Evolutionary conservation across 2,113 vertebrate species (phyloP), one percentile per base, ranked within the genome.

Genomic region (Hypocryptadius cinnamomeus): DNA sequence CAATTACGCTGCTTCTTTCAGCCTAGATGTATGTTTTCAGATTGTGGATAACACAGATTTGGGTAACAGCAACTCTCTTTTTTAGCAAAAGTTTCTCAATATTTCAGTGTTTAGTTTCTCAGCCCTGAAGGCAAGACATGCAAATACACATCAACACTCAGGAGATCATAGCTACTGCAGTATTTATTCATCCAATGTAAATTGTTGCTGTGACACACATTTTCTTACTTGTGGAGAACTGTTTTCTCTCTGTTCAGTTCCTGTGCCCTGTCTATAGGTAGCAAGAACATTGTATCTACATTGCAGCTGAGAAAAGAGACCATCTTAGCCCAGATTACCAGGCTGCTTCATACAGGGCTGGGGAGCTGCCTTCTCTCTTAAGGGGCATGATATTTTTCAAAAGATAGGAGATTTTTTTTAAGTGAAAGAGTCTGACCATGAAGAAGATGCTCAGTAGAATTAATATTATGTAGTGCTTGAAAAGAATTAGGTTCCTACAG

Each of bases 21-120:
- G 57, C 61, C 44, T 48, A 28, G 17, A 9, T 90, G 12, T 20
- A 0, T 42, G 60, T 64, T 73, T 70, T 56, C 16, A 56, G 37
- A 70, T 56, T 1, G 1, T 33, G 27, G 1, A 0, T 66, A 51
- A 50, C 15, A 31, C 19, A 19, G 63, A 30, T 81, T n/a, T 35
- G 51, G 21, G 42, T 54, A 71, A 56, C 51, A 28, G 42, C 2
- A 1, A 21, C 18, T 27, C 35, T 66, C 25, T 24, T 56, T 56
- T 56, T 47, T n/a, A 57, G 66, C 19, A 30, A 15, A 94, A 94
- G 79, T 91, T 95, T 74, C 56, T 69, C 60, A 78, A 42, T 42
- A 31, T 50, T 63, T 65, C 51, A 78, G 51, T 28, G 1, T 87
- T 89, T 87, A 76, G 45, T 44, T 94, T 91, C 44, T 61, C 70